Conservation (phyloP, 1,140 invertebrate species). For the Drosophila leontia region DNA sequence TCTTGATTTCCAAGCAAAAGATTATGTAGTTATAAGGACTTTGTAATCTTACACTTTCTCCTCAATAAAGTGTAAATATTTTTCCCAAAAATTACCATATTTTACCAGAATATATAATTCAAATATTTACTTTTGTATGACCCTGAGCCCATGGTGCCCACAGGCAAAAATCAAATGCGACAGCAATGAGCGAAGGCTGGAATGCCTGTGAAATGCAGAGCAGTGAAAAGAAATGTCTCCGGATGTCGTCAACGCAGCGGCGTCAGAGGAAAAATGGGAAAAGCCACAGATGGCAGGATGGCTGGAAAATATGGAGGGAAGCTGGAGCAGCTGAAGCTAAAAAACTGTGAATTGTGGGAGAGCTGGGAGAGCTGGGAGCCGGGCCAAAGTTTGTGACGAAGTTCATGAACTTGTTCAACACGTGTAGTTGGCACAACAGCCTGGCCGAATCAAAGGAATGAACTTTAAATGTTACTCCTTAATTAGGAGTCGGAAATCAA, state of each 20-base stretch:
- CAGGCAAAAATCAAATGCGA: constrained; percentile 45
- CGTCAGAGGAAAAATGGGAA: constrained; percentile 25
- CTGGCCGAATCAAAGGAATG: background rate
- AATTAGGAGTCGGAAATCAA: constrained; percentile 62
- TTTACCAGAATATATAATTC: background rate
- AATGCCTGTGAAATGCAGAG: constrained; percentile 39
- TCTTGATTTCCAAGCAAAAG: background rate
- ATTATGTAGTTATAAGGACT: no score
- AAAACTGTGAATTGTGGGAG: constrained; percentile 8
- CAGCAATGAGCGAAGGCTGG: constrained; percentile 36
- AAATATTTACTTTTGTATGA: constrained; percentile 30
- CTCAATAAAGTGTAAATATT: background rate
- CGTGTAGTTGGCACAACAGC: constrained; percentile 59
- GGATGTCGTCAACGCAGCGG: constrained; percentile 56
- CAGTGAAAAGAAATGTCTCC: constrained; percentile 65
- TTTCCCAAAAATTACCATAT: background rate
- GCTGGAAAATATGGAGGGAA: background rate
- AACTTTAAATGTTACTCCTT: constrained; percentile 56
- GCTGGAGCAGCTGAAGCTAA: background rate
- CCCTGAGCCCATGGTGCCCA: constrained; percentile 40
- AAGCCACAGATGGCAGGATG: constrained; percentile 41
- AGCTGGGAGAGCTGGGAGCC: background rate
- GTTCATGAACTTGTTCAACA: constrained; percentile 76
- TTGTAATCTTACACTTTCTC: background rate
- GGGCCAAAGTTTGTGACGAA: constrained; percentile 45